phyloP scores from a whole-genome alignment of 2,113 vertebrate species.

The Ammodytes marinus region DNA sequence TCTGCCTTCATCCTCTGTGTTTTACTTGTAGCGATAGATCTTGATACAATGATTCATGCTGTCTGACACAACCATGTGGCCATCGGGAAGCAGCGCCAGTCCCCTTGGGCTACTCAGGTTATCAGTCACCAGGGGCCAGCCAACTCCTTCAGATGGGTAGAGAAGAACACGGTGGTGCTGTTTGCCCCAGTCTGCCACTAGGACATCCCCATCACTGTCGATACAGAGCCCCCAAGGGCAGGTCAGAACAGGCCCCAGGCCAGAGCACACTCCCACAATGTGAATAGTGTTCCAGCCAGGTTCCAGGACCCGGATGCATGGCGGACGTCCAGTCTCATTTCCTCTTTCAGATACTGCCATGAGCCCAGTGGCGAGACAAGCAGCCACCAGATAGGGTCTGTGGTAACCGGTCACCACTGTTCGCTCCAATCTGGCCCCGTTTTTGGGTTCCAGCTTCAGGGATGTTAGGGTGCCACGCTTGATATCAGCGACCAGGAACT shows the following conservation, averaged over 20 bases:
- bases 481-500: constrained; percentile 87
- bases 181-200: constrained; percentile 87
- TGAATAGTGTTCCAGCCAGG: constrained; percentile 83
- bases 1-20: neutral
- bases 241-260: constrained; percentile 81
- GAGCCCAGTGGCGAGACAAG: constrained; percentile 81
- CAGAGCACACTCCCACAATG: constrained; percentile 84
- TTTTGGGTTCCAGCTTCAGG: constrained; percentile 82
- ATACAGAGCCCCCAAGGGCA: constrained; percentile 88
- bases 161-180: constrained; percentile 79
- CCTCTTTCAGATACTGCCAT: constrained; percentile 86
- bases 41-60: constrained; percentile 90
- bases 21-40: constrained; percentile 86
- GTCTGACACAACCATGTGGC: constrained; percentile 84
- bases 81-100: constrained; percentile 81
- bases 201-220: constrained; percentile 83
- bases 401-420: constrained; percentile 83
- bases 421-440: constrained; percentile 79
- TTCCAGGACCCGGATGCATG: constrained; percentile 87
- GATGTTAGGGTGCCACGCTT: constrained; percentile 83
- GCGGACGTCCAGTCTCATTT: constrained; percentile 81
- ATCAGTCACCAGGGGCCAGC: constrained; percentile 76
- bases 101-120: constrained; percentile 86
- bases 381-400: constrained; percentile 85
- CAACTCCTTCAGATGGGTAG: constrained; percentile 80